A percentile compares a stretch with the other conserved stretches of the same genome.
Evolutionary conservation across 35 echinoderm and acorn worm genomes (phyloP).

Genomic region (Ophiothrix spiculata): DNA sequence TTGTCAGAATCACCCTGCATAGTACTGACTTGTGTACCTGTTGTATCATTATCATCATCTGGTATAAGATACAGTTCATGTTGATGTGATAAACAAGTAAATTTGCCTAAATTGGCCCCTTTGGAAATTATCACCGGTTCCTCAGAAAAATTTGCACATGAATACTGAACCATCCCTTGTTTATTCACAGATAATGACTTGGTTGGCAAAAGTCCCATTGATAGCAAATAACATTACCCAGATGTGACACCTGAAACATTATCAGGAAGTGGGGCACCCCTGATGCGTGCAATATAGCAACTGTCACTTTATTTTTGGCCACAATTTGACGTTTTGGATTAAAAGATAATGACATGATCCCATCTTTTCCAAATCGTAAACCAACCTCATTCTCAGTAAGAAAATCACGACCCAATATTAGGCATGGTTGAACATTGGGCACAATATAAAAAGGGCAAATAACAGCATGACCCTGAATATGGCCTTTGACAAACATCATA

Average conservation of each 20-base stretch:
- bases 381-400: not conserved
- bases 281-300: not conserved
- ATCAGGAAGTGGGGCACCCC: not conserved
- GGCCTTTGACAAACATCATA: not conserved
- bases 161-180: not conserved
- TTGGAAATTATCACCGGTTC: not conserved
- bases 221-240: not conserved
- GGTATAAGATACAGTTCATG: too few species aligned
- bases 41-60: too few species aligned
- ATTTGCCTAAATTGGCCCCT: not conserved
- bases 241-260: not conserved
- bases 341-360: not conserved
- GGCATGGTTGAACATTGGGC: not conserved
- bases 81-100: too few species aligned
- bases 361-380: not conserved
- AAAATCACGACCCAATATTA: not conserved
- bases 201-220: not conserved
- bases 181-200: not conserved
- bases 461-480: not conserved
- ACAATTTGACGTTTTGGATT: not conserved
- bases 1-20: too few species aligned
- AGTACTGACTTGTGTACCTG: too few species aligned
- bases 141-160: not conserved
- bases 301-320: not conserved
- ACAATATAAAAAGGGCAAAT: not conserved